Evolutionary conservation across 1,140 invertebrate species (phyloP).

Genomic region (Cephus cinctus): DNA sequence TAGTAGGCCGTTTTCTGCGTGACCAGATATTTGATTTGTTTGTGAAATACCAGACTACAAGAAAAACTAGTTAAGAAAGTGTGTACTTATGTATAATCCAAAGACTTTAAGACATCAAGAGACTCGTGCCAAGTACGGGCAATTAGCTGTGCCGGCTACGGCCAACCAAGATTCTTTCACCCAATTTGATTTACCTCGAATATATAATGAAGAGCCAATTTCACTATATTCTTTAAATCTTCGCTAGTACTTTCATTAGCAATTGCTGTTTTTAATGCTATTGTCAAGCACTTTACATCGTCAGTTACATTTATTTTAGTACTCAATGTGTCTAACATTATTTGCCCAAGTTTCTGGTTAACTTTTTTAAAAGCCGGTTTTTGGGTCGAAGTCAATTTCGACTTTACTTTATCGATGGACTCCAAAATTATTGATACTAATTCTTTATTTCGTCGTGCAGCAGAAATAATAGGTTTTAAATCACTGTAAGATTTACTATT

Average conservation of each 20-base stretch:
- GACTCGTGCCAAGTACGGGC: too few species aligned
- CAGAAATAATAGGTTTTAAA: constrained; percentile 24
- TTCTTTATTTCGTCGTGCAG: constrained; percentile 10
- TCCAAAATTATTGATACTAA: constrained; percentile 22
- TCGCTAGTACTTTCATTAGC: constrained; percentile 18
- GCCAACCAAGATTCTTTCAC: too few species aligned
- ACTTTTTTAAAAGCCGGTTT: constrained; percentile 25
- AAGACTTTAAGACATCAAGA: too few species aligned
- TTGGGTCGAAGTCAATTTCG: constrained; percentile 26
- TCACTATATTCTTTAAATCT: constrained; percentile 16
- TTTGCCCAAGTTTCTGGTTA: constrained; percentile 24
- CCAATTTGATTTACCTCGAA: constrained; percentile 26
- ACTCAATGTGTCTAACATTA: constrained; percentile 18
- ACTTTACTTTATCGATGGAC: constrained; percentile 24
- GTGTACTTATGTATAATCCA: background rate
- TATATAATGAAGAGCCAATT: constrained; percentile 21
- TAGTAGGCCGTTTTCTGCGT: constrained; percentile 16
- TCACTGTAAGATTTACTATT: constrained; percentile 17
- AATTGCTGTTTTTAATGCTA: constrained; percentile 22
- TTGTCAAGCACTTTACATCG: constrained; percentile 24
- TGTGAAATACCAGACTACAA: constrained; percentile 5
- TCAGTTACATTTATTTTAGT: constrained; percentile 9
- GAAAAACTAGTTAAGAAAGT: background rate
- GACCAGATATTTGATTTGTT: background rate
- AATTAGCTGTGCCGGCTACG: too few species aligned